Evolutionary conservation across 2,797 vertebrate species (phyloP).

Genomic region (Natrix natrix): DNA sequence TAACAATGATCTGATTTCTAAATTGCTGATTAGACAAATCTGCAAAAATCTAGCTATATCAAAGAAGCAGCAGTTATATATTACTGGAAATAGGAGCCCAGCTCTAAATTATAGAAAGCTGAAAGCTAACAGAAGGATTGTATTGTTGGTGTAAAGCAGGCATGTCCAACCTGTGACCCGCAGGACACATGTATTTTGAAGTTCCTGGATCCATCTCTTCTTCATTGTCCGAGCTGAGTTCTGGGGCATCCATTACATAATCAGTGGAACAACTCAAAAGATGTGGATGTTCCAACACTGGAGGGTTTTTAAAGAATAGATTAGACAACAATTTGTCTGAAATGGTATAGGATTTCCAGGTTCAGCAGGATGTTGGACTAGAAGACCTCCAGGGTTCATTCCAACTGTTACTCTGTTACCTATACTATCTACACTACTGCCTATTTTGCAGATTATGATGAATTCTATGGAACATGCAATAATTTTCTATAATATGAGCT

Average conservation of each 20-base stretch:
- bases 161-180: background rate
- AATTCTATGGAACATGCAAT: background rate
- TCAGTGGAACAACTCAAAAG: background rate
- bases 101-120: background rate
- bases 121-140: background rate
- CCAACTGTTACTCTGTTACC: background rate
- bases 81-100: background rate
- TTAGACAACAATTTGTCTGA: background rate
- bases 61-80: background rate
- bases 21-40: background rate
- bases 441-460: background rate
- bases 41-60: background rate
- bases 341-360: background rate
- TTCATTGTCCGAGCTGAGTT: background rate
- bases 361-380: background rate
- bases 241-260: background rate
- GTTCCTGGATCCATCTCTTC: background rate
- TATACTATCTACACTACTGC: background rate
- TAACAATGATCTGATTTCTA: background rate
- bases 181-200: background rate
- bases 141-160: background rate
- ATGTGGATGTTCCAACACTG: background rate
- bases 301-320: background rate
- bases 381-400: background rate
- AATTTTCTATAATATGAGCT: background rate